Percentiles rank a stretch among this genome's conserved stretches.
Evolutionary conservation across 2,888 invertebrate genomes (phyloP).

Genomic region (Diloba caeruleocephala): DNA sequence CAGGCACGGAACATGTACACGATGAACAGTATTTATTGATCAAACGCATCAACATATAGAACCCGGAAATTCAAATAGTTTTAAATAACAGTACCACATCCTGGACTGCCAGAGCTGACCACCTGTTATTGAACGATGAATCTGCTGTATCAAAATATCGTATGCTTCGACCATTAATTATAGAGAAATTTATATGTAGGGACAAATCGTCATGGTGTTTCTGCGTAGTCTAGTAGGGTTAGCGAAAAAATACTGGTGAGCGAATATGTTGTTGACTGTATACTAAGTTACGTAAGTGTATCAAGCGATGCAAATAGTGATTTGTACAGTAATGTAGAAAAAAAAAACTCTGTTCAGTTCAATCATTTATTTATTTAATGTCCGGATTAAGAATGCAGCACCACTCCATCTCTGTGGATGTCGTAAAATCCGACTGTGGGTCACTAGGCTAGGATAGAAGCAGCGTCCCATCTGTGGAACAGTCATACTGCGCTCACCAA

Average conservation of each 20-base stretch:
- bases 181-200: conserved; percentile 81
- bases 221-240: conserved; percentile 63
- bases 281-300: not conserved
- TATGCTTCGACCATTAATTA: conserved; percentile 81
- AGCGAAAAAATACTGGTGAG: conserved; percentile 50
- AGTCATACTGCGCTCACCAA: no score
- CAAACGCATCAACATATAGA: no score
- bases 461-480: no score
- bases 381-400: no score
- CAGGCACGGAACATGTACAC: no score
- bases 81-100: not conserved
- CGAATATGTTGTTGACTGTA: not conserved
- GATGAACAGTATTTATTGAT: no score
- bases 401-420: no score
- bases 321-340: no score
- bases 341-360: no score
- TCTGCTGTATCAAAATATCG: conserved; percentile 82
- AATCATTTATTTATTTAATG: no score
- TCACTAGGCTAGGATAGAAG: no score
- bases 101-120: conserved; percentile 68
- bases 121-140: conserved; percentile 80
- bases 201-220: conserved; percentile 77
- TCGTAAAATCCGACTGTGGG: no score
- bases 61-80: not conserved
- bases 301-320: not conserved